Evolutionary conservation across 1,140 invertebrate genomes (phyloP), one percentile per base, ranked within the genome.

Genomic region (Nebria ingens): DNA sequence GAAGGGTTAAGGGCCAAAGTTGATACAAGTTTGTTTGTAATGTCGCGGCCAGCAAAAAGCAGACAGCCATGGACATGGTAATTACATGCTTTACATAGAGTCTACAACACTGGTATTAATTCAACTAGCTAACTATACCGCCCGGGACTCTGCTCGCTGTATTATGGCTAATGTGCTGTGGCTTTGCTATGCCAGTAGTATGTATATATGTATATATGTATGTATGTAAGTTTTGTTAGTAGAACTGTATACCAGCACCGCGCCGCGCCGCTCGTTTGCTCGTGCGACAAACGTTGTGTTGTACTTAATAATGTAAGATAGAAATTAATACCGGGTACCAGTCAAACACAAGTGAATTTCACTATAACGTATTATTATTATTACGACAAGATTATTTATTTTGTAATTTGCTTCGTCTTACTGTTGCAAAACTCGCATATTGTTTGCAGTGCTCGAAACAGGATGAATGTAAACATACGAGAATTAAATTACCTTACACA

Each of bases 61-160:
- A 66, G 63, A 64, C 62, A 65, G 63, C 58, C 62, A 65, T 66
- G 63, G 65, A 66, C 65, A 66, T 66, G 65, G 63, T 66, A 66
- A 66, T 66, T 66, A 66, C 65, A 66, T 60, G 63, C 62, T 66
- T 61, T 62, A 63, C 63, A 62, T 62, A 64, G 55, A 58, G 57
- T 61, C 56, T 21, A 42, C 40, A 20, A 51, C 40, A 45, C 40
- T 45, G 61, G 63, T 62, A 66, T 66, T 66, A 66, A 66, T 66
- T 66, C 65, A 65, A 66, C 65, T 66, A 65, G 65, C 62, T 62
- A 64, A 64, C 62, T 61, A 61, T 63, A 59, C 23, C 55, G 49
- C 55, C 55, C 56, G 58, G 55, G 61, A 58, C 57, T 58, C 54
- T 59, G 59, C 58, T 56, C 58, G 58, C 59, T 62, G 63, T 64